Base-by-base conservation (phyloP, 2,113 vertebrate species). In the Gopherus evgoodei region DNA sequence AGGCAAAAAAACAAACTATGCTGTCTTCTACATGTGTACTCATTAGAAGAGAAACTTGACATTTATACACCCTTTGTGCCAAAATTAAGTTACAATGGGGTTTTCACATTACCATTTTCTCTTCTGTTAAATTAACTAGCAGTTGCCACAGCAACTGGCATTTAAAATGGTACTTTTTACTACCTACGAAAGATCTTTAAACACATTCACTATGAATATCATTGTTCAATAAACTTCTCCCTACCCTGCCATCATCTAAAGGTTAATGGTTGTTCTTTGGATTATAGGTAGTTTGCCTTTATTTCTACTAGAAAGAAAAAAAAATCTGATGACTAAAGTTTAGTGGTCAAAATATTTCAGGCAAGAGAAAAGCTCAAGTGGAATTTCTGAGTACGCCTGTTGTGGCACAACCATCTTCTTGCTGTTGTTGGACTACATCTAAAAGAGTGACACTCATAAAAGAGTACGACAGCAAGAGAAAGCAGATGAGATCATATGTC, bases 91-190 rank as follows among this genome's bases (percentile, higher is more conserved):
- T 87, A 83, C 89, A 83, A 22, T 84, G 69, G 84, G 75, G 81
- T 44, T 88, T 81, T 69, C 88, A 11, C 56, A 24, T 69, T 11
- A 87, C 54, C 84, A 35, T 75, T 42, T 42, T 38, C 89, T 89
- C 84, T 79, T 80, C 89, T 86, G 53, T 29, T 83, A 38, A 81
- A 25, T 53, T 85, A 83, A 91, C 91, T 62, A 81, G 87, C 82
- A 25, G 93, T 84, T 54, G 3, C 75, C 3, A 31, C 17, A 91
- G 56, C 90, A 96, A 96, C 87, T 1, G 69, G 90, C 87, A 95
- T 57, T 95, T 91, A 84, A 94, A 86, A 31, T 80, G 56, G 47
- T 42, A 52, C 52, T 88, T 95, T 95, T 85, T 62, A 25, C 11
- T 86, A 5, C n/a, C 90, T 35, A 50, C 82, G 96, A 79, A 91